A percentile compares a stretch with the other conserved stretches of the same genome.
These are phyloP conservation scores for Campoplex capitator DNA, from an alignment of 2,888 invertebrate genomes.

Conservation along the genomic window DNA sequence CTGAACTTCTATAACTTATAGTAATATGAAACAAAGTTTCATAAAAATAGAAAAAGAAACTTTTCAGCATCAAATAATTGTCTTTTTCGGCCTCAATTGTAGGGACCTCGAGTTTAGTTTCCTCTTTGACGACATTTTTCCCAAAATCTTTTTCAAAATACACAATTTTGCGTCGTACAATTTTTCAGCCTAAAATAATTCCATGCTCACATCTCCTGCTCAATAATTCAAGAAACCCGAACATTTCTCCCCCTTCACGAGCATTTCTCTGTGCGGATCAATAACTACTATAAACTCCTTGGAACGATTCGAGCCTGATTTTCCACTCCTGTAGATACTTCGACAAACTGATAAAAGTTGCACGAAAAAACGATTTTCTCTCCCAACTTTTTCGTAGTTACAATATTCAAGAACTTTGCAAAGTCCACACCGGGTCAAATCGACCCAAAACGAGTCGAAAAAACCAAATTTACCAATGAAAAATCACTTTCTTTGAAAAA, in stretches of 20 bases:
- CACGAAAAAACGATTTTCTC: neutral
- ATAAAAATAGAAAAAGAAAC: too few relatives aligned
- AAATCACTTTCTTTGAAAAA: neutral
- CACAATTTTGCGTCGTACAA: neutral
- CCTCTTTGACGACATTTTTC: neutral
- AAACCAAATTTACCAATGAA: neutral
- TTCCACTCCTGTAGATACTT: neutral
- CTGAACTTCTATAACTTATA: too few relatives aligned
- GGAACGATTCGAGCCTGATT: slow-evolving; percentile 21
- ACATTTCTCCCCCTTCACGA: neutral
- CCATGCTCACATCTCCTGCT: slow-evolving; percentile 25
- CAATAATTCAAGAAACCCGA: slow-evolving; percentile 55
- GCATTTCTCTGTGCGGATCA: slow-evolving; percentile 22
- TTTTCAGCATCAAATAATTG: too few relatives aligned
- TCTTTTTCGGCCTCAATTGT: too few relatives aligned
- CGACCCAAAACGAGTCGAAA: neutral
- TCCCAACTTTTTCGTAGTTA: neutral
- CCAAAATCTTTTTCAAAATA: neutral
- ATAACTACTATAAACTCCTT: slow-evolving; percentile 35
- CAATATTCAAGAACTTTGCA: neutral
- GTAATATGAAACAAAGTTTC: too few relatives aligned
- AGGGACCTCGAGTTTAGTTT: too few relatives aligned
- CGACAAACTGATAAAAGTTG: neutral
- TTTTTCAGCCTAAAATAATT: neutral
- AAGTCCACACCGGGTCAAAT: neutral